Conservation (phyloP, 2,797 vertebrate genomes). For the Poecilia gillii region DNA sequence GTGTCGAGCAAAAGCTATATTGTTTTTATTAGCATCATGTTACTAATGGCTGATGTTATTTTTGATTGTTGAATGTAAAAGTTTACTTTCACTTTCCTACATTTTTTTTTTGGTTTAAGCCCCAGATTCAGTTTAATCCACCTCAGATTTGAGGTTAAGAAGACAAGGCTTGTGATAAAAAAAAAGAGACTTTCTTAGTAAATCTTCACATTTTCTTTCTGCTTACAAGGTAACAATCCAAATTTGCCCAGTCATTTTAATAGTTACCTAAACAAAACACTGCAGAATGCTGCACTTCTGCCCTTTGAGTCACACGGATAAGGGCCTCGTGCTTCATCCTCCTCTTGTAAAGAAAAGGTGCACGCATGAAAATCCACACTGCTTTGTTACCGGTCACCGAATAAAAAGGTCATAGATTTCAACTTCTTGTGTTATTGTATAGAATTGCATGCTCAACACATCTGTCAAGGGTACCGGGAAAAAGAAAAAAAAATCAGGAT, state of each 20-base stretch:
- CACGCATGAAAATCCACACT: constrained; percentile 5
- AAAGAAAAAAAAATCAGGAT: no score
- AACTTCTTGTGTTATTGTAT: constrained; percentile 8
- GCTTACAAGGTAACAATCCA: neutral
- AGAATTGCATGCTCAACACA: constrained; percentile 4
- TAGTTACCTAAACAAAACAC: neutral
- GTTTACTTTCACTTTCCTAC: neutral
- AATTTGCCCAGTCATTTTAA: neutral
- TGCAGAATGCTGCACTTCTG: neutral
- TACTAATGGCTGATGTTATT: neutral
- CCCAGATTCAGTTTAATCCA: neutral
- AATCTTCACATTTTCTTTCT: neutral
- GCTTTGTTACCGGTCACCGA: constrained; percentile 6
- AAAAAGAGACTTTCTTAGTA: neutral
- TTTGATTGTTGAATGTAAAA: neutral
- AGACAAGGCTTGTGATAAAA: neutral
- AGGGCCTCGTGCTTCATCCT: neutral
- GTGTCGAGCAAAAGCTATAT: neutral
- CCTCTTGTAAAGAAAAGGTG: neutral
- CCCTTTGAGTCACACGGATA: constrained; percentile 2
- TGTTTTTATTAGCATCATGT: neutral
- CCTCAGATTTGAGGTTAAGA: neutral
- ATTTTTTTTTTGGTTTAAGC: neutral
- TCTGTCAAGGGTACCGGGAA: neutral
- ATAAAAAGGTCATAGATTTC: constrained; percentile 12